These are phyloP conservation scores for Halcyon badia DNA, from an alignment of 2,797 vertebrate species.

Conservation along the genomic window DNA sequence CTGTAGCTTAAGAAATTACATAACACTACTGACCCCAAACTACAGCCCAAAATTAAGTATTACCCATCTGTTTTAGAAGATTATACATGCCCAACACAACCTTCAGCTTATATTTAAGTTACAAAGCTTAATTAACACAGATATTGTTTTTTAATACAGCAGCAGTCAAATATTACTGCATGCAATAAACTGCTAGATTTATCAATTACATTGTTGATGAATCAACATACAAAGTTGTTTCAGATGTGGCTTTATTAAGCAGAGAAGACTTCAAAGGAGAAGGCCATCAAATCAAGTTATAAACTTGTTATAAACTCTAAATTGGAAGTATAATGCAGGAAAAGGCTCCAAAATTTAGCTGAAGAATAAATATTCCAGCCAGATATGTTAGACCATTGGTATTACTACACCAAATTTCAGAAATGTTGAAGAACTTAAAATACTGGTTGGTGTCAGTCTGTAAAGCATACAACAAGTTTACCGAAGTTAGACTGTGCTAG, in stretches of 20 bases:
- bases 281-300: not conserved
- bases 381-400: not conserved
- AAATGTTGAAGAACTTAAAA: not conserved
- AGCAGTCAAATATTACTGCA: not conserved
- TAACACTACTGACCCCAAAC: not conserved
- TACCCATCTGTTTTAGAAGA: not conserved
- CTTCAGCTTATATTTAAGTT: not conserved
- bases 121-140: not conserved
- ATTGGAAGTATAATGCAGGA: not conserved
- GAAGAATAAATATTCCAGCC: not conserved
- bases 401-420: not conserved
- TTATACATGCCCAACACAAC: not conserved
- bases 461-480: not conserved
- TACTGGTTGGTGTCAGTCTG: accelerated
- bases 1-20: not conserved
- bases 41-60: not conserved
- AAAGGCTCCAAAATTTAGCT: not conserved
- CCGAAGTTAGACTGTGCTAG: not conserved
- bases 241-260: not conserved
- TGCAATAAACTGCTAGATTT: not conserved
- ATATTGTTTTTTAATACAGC: not conserved
- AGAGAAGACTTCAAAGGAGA: not conserved
- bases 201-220: not conserved
- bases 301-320: not conserved
- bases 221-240: not conserved